Evolutionary conservation across 2,113 vertebrate genomes (phyloP), one percentile per base, ranked within the genome.

Genomic region (Oreochromis niloticus): DNA sequence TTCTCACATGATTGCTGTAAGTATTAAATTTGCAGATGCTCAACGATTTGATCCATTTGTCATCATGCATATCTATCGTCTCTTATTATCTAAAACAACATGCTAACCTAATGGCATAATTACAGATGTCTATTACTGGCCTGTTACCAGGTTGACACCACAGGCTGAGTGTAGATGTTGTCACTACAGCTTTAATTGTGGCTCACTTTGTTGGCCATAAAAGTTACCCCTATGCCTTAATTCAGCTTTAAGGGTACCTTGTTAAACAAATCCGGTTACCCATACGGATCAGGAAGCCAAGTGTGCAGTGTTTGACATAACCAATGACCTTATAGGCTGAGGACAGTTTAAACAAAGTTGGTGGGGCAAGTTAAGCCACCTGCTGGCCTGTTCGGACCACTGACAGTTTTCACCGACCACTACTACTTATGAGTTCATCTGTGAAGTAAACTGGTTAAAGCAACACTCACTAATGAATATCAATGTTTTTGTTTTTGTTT

Each of bases 161-260:
- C 14, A 75, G 68, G 41, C 41, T 75, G 4, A 48, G 41, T 48
- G 43, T 48, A 12, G 24, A 75, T 75, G 68, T 48, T 48, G 5
- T 5, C 0, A 1, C 14, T 75, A 27, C 24, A 2, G 0, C 16
- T 75, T 50, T 48, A 50, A 0, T 50, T 75, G 4, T 46, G 27
- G 43, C 43, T 48, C 14, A 50, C 43, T 75, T 48, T 50, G 9
- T 71, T 43, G 4, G 39, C 68, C 16, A 30, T 5, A 73, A 48
- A 17, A 48, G 41, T 30, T 48, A 30, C 22, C 0, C 41, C 22
- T 17, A 27, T 73, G 22, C 41, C 22, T 1, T 48, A 19, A 75
- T 48, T 17, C 24, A 30, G 22, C 41, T 75, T 27, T 30, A 48
- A 48, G 43, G 43, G 14, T 48, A 30, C 43, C 43, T 66, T 75